Base-by-base conservation (phyloP, 2,797 vertebrate species). In the Coranthus polyacanthus region DNA sequence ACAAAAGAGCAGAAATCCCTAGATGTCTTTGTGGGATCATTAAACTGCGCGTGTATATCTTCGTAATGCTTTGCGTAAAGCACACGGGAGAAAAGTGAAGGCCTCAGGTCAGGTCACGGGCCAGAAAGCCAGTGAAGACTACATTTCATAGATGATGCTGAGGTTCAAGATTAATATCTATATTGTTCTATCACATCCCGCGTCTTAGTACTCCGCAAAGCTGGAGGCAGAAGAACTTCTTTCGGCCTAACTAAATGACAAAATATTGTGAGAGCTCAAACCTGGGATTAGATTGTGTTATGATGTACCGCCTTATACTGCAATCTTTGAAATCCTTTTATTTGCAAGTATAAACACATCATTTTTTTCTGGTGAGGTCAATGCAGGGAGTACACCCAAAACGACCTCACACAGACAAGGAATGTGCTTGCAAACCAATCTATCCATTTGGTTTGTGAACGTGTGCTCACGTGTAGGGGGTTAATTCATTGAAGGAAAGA, bases 351-450 rank as follows among this genome's bases (percentile, higher is more conserved):
- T 83, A 88, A 82, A 82, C 66, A 69, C 53, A 6, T 81, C 72
- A 84, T 90, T 90, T 79, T 83, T 83, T 47, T 69, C 55, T 73
- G 69, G 69, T 92, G 85, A 92, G 85, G 87, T 91, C 86, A 80
- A 81, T 60, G 39, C 20, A 79, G 68, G 78, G 81, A 78, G 84
- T 72, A 53, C 61, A 38, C 75, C 61, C 64, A 73, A 64, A 60
- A 36, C 49, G 38, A 89, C 83, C 71, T 89, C 75, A 89, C 79
- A 88, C 59, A 77, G 79, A 75, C 60, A 49, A 82, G 45, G 60
- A 85, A 83, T 79, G 72, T 45, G 50, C 13, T 4, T 20, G 37
- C 44, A 41, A 55, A 59, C 41, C 5, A 50, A 37, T 69, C 82
- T 24, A 71, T 83, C 52, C n/a, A 65, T 49, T 36, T 50, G 29